These are phyloP conservation scores for Cloeon dipterum DNA, from an alignment of 2,888 invertebrate species.

Conservation along the genomic window DNA sequence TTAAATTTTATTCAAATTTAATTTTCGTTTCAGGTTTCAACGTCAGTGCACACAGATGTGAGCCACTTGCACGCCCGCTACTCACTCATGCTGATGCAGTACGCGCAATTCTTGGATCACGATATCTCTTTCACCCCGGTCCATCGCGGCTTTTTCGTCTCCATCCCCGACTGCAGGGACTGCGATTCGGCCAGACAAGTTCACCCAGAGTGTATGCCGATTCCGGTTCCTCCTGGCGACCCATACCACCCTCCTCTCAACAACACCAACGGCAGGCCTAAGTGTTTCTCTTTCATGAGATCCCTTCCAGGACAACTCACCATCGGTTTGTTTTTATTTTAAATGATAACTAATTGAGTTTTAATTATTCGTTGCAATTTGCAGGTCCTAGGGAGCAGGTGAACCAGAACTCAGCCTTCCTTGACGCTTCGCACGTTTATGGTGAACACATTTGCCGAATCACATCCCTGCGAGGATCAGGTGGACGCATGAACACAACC, in stretches of 20 bases:
- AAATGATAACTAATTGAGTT: not conserved
- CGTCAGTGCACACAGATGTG: conserved; percentile 75
- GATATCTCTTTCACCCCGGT: conserved; percentile 88
- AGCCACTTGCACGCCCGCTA: conserved; percentile 73
- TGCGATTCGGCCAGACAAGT: conserved; percentile 73
- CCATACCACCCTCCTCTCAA: conserved; percentile 76
- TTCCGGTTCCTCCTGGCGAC: conserved; percentile 70
- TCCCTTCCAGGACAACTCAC: conserved; percentile 78
- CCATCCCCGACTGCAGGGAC: conserved; percentile 69
- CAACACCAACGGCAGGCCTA: conserved; percentile 52
- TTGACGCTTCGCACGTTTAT: conserved; percentile 72
- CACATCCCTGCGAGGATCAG: conserved; percentile 46
- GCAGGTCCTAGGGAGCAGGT: conserved; percentile 73
- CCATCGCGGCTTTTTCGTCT: conserved; percentile 73
- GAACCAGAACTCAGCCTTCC: conserved; percentile 78
- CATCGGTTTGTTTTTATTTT: conserved; percentile 25
- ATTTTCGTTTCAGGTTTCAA: conserved; percentile 66
- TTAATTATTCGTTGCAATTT: not conserved
- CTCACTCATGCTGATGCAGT: conserved; percentile 86
- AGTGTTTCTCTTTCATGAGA: conserved; percentile 88
- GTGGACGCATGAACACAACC: conserved; percentile 64
- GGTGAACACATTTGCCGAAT: conserved; percentile 72
- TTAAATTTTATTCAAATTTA: too few species aligned
- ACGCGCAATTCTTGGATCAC: conserved; percentile 83
- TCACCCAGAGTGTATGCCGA: conserved; percentile 85